phyloP scores from a whole-genome alignment of 2,888 invertebrate species.

The Pyrrhosoma nymphula region DNA sequence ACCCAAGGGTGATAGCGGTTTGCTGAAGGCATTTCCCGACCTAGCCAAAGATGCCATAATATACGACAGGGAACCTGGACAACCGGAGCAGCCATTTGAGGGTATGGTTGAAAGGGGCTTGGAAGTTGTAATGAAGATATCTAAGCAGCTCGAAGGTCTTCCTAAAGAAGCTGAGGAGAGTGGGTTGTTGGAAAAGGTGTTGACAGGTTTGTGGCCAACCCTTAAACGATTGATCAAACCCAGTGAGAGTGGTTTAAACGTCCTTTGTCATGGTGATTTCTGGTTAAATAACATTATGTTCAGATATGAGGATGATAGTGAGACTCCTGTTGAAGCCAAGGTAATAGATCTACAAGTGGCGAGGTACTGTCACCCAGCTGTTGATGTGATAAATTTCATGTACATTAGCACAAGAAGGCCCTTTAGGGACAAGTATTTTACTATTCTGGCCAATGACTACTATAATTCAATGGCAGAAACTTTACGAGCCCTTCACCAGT shows the following conservation, averaged over 20 bases:
- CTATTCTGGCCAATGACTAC: neutral
- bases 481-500: neutral
- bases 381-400: constrained; percentile 22
- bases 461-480: constrained; percentile 2
- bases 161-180: neutral
- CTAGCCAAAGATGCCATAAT: neutral
- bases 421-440: neutral
- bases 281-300: constrained; percentile 57
- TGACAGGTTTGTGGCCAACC: neutral
- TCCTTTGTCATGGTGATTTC: constrained; percentile 43
- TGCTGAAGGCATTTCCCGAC: neutral
- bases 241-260: neutral
- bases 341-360: constrained; percentile 41
- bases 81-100: neutral
- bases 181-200: constrained; percentile 16
- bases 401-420: neutral
- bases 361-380: constrained; percentile 29
- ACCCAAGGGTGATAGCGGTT: neutral
- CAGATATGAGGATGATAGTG: neutral
- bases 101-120: neutral
- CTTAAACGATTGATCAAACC: neutral
- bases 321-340: constrained; percentile 28
- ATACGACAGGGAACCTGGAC: neutral
- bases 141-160: neutral
- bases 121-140: neutral